Conservation (phyloP, 2,113 vertebrate species). For the Sapajus apella region DNA sequence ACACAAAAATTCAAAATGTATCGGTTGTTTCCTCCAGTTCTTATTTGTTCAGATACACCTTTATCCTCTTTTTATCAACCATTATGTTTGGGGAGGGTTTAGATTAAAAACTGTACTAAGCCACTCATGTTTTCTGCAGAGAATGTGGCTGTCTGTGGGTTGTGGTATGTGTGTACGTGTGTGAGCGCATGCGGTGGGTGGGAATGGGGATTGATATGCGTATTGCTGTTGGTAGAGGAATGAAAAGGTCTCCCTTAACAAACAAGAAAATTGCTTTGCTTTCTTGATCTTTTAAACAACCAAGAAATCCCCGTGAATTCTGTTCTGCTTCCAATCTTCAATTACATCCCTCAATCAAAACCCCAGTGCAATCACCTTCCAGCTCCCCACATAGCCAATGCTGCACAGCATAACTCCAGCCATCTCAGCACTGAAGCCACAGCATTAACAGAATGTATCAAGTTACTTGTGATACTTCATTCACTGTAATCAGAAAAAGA, state of each 20-base stretch:
- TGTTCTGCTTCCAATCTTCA: background rate
- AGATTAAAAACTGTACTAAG: background rate
- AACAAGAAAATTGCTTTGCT: slow-evolving; percentile 20
- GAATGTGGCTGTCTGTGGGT: background rate
- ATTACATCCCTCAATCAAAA: slow-evolving; percentile 40
- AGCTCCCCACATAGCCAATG: background rate
- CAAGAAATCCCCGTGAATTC: background rate
- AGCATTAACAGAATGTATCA: slow-evolving; percentile 63
- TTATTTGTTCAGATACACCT: background rate
- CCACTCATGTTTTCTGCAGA: background rate
- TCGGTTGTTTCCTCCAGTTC: background rate
- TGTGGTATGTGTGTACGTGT: background rate
- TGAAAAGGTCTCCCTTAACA: background rate
- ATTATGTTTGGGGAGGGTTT: background rate
- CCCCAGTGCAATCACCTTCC: background rate
- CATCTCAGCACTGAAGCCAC: background rate
- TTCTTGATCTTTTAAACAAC: slow-evolving; percentile 41
- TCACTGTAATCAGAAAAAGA: slow-evolving; percentile 75
- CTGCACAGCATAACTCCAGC: background rate
- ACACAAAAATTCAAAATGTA: background rate
- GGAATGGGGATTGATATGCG: background rate
- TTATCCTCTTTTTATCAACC: background rate
- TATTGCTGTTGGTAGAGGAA: background rate
- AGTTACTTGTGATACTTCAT: slow-evolving; percentile 69
- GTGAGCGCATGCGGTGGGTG: background rate